A percentile compares a stretch with the other conserved stretches of the same genome.
These are phyloP conservation scores for Caenorhabditis japonica DNA, from an alignment of 2,888 invertebrate genomes.

Conservation along the genomic window DNA sequence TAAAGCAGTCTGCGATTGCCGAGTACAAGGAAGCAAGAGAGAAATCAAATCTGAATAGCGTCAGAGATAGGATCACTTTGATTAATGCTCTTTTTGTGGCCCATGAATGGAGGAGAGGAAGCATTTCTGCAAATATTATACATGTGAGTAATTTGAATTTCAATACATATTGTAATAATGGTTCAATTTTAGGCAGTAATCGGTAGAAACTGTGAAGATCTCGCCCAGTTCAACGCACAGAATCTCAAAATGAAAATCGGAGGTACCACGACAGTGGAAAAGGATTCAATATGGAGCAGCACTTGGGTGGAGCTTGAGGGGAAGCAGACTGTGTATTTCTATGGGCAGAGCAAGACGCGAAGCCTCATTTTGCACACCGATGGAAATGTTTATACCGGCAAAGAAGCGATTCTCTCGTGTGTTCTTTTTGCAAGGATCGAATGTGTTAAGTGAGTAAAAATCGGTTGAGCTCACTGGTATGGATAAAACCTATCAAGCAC, in stretches of 20 bases:
- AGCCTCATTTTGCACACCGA: slow-evolving; percentile 43
- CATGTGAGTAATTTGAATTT: slow-evolving; percentile 6
- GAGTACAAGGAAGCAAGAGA: slow-evolving; percentile 58
- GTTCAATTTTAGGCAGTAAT: slow-evolving; percentile 38
- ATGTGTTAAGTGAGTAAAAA: slow-evolving; percentile 40
- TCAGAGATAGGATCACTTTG: slow-evolving; percentile 57
- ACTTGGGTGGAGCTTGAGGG: slow-evolving; percentile 62
- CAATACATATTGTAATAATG: background rate
- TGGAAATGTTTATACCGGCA: slow-evolving; percentile 22
- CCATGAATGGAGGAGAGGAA: slow-evolving; percentile 63
- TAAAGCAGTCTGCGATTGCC: slow-evolving; percentile 57
- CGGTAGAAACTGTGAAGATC: slow-evolving; percentile 59
- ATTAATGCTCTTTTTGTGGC: slow-evolving; percentile 64
- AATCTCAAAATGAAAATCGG: slow-evolving; percentile 56
- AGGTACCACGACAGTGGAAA: slow-evolving; percentile 47
- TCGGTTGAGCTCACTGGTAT: background rate
- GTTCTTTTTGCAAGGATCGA: slow-evolving; percentile 52
- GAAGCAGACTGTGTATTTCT: slow-evolving; percentile 39
- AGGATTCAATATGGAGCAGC: slow-evolving; percentile 64
- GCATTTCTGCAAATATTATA: slow-evolving; percentile 33
- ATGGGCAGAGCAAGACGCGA: slow-evolving; percentile 54
- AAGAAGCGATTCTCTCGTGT: slow-evolving; percentile 47
- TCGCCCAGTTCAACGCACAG: slow-evolving; percentile 60
- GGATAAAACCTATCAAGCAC: slow-evolving; percentile 1
- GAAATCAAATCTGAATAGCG: slow-evolving; percentile 56